A percentile compares a stretch with the other conserved stretches of the same genome.
Conservation (phyloP, 2,113 vertebrate genomes). For the Ramphastos sulfuratus region DNA sequence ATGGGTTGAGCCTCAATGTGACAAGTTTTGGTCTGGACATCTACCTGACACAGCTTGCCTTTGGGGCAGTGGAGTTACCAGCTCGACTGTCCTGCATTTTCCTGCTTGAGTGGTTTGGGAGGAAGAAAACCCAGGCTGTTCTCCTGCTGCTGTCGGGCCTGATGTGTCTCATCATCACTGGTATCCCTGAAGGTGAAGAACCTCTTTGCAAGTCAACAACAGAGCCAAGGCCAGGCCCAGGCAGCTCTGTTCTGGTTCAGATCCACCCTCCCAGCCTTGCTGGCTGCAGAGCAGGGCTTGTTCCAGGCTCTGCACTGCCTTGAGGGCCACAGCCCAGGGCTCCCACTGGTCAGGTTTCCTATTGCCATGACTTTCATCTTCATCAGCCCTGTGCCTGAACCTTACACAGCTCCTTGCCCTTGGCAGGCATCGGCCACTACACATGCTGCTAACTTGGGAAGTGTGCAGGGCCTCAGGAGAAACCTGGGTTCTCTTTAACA, state of each 20-base stretch:
- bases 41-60: slow-evolving; percentile 89
- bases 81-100: slow-evolving; percentile 72
- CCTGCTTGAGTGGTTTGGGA: slow-evolving; percentile 80
- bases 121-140: slow-evolving; percentile 71
- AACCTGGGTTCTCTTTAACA: neutral
- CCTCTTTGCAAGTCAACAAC: neutral
- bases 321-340: neutral
- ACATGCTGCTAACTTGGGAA: neutral
- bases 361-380: neutral
- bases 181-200: slow-evolving; percentile 80
- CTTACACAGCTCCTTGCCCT: neutral
- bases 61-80: slow-evolving; percentile 81
- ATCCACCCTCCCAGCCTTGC: neutral
- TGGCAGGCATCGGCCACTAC: neutral
- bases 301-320: neutral
- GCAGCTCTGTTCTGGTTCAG: neutral
- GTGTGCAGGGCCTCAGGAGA: neutral
- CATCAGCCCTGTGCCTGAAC: neutral
- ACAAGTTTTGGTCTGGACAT: slow-evolving; percentile 87
- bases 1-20: slow-evolving; percentile 86
- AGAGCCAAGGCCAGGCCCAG: neutral
- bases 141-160: slow-evolving; percentile 76
- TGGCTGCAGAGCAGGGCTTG: rapidly evolving
- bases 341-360: neutral
- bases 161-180: slow-evolving; percentile 75